Conservation (phyloP, 2,797 vertebrate genomes). For the Hozukius guyotensis region DNA sequence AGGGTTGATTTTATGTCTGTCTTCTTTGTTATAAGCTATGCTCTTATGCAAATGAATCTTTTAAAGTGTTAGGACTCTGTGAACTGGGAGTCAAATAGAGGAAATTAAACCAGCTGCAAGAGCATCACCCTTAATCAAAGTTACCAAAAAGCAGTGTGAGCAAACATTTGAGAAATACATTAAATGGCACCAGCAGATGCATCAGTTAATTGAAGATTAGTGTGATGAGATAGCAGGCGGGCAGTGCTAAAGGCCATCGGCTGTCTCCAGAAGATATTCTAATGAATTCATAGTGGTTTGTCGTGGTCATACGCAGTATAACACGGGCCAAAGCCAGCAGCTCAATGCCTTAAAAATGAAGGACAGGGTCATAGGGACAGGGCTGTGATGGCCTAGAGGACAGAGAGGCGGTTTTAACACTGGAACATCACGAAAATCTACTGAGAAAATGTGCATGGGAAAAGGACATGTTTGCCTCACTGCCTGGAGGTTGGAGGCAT, state of each 20-base stretch:
- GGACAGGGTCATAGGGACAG: slow-evolving; percentile 16
- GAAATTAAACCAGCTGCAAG: slow-evolving; percentile 48
- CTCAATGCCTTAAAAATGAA: slow-evolving; percentile 32
- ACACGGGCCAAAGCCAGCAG: slow-evolving; percentile 21
- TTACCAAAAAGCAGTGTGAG: slow-evolving; percentile 33
- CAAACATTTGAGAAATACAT: slow-evolving; percentile 48
- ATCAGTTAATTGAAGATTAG: slow-evolving; percentile 73
- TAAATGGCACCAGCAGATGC: slow-evolving; percentile 54
- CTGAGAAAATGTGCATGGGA: neutral
- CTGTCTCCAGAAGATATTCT: slow-evolving; percentile 55
- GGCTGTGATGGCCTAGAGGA: neutral
- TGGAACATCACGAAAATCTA: neutral
- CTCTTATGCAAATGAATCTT: slow-evolving; percentile 17
- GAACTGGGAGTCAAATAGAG: slow-evolving; percentile 31
- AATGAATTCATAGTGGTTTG: slow-evolving; percentile 51
- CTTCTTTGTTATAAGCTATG: slow-evolving; percentile 15
- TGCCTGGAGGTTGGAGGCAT: neutral
- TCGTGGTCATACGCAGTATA: slow-evolving; percentile 20
- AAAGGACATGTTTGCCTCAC: neutral
- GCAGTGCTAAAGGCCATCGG: slow-evolving; percentile 49
- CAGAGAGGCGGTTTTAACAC: neutral
- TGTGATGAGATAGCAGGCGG: slow-evolving; percentile 53
- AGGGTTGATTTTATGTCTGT: slow-evolving; percentile 10
- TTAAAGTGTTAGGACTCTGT: slow-evolving; percentile 14
- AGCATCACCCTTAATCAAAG: slow-evolving; percentile 52